Conservation (phyloP, 2,888 invertebrate species). For the Ceramica pisi region DNA sequence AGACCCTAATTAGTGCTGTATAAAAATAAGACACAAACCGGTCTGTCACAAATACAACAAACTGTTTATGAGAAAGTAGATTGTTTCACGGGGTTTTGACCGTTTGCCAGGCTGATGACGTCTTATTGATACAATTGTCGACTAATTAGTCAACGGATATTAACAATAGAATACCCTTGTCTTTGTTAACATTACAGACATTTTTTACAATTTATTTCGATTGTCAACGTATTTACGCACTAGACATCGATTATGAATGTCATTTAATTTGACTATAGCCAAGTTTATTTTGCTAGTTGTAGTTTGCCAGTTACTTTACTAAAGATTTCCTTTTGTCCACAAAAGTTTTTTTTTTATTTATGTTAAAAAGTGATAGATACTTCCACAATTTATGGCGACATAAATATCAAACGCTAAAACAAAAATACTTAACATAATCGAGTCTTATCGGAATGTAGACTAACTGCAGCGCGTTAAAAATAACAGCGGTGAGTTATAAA, state of each 20-base stretch:
- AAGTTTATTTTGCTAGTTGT: not conserved
- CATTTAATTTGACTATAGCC: not conserved
- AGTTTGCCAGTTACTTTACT: not conserved
- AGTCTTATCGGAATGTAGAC: slow-evolving; percentile 54
- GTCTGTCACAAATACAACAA: slow-evolving; percentile 28
- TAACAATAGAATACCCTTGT: slow-evolving; percentile 43
- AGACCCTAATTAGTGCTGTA: not conserved
- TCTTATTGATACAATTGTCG: slow-evolving; percentile 63
- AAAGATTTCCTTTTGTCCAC: not conserved
- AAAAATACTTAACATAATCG: slow-evolving; percentile 36
- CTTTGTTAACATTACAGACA: slow-evolving; percentile 35
- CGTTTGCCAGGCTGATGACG: slow-evolving; percentile 55
- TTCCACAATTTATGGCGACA: not conserved
- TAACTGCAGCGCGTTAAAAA: slow-evolving; percentile 61
- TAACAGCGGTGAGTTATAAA: slow-evolving; percentile 56
- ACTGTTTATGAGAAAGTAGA: slow-evolving; percentile 29
- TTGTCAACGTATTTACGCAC: slow-evolving; percentile 10
- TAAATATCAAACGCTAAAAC: slow-evolving; percentile 10
- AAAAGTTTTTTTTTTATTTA: too few species aligned
- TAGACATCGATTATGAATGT: slow-evolving; percentile 7
- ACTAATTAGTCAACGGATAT: slow-evolving; percentile 53
- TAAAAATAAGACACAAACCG: slow-evolving; percentile 10
- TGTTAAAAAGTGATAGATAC: not conserved
- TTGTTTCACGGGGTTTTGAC: slow-evolving; percentile 45
- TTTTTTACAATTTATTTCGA: slow-evolving; percentile 12